phyloP scores from a whole-genome alignment of 1,140 invertebrate genomes.

The Hesperophylax magnus region DNA sequence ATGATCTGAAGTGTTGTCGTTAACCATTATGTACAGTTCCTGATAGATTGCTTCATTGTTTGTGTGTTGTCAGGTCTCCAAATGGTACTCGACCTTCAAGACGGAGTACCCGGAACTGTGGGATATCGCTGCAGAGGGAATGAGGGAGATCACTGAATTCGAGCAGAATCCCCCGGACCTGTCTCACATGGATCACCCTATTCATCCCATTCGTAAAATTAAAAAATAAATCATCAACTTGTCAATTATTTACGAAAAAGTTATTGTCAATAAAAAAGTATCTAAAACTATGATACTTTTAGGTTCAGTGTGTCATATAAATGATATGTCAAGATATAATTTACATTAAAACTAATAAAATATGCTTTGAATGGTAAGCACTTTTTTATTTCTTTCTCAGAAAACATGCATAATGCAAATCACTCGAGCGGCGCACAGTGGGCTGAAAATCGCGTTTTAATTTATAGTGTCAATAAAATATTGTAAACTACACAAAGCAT shows the following conservation, averaged over 20 bases:
- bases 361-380: no score
- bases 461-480: no score
- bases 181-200: constrained; percentile 77
- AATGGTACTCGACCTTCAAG: constrained; percentile 82
- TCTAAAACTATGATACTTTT: neutral
- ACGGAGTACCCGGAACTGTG: constrained; percentile 76
- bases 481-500: no score
- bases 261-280: neutral
- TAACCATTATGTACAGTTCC: no score
- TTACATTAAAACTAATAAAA: no score
- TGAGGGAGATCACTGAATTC: constrained; percentile 77
- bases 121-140: constrained; percentile 76
- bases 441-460: no score
- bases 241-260: neutral
- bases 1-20: no score
- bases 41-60: no score
- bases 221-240: constrained; percentile 47
- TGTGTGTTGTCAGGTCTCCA: constrained; percentile 62
- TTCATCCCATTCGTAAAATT: constrained; percentile 75
- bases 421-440: no score
- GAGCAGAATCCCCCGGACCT: constrained; percentile 80
- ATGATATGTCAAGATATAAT: no score
- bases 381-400: no score
- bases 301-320: neutral
- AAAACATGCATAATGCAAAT: no score